These are phyloP conservation scores for Solenopsis invicta DNA, from an alignment of 1,140 invertebrate genomes.

Conservation along the genomic window DNA sequence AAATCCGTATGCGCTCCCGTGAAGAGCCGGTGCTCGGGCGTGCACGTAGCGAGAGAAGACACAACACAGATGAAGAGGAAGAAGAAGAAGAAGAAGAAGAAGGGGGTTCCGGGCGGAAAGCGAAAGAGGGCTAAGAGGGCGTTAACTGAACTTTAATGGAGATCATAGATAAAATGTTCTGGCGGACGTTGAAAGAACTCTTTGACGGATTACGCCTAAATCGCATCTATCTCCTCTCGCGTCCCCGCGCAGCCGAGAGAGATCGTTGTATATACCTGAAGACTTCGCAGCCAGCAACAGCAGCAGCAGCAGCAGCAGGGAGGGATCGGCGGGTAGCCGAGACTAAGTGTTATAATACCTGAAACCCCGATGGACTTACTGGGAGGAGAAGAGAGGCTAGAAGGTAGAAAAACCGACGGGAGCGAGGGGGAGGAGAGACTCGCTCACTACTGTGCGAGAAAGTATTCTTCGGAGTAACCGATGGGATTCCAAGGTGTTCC, in stretches of 20 bases:
- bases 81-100: conserved; percentile 45
- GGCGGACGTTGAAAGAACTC: conserved; percentile 84
- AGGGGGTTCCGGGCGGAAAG: conserved; percentile 34
- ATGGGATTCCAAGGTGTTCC: conserved; percentile 45
- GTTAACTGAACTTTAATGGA: conserved; percentile 87
- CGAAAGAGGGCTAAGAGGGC: conserved; percentile 82
- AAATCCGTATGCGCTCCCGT: conserved; percentile 47
- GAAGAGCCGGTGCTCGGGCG: conserved; percentile 11
- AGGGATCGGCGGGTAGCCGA: conserved; percentile 8
- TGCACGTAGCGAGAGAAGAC: conserved; percentile 37
- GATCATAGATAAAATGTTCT: conserved; percentile 84
- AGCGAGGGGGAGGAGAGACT: conserved; percentile 61
- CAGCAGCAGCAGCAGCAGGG: conserved; percentile 1
- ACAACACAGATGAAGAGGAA: conserved; percentile 9
- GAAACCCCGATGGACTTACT: conserved; percentile 64
- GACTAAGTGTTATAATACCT: conserved; percentile 63
- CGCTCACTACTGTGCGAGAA: conserved; percentile 45
- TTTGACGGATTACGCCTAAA: conserved; percentile 86
- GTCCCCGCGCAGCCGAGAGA: conserved; percentile 51
- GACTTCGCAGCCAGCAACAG: neutral
- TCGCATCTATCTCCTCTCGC: conserved; percentile 82
- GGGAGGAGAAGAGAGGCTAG: conserved; percentile 61
- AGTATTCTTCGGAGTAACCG: conserved; percentile 56
- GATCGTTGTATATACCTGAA: conserved; percentile 61
- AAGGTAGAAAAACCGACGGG: conserved; percentile 59